These are phyloP conservation scores for Himantopus leucocephalus DNA, from an alignment of 2,113 vertebrate genomes.

Conservation along the genomic window DNA sequence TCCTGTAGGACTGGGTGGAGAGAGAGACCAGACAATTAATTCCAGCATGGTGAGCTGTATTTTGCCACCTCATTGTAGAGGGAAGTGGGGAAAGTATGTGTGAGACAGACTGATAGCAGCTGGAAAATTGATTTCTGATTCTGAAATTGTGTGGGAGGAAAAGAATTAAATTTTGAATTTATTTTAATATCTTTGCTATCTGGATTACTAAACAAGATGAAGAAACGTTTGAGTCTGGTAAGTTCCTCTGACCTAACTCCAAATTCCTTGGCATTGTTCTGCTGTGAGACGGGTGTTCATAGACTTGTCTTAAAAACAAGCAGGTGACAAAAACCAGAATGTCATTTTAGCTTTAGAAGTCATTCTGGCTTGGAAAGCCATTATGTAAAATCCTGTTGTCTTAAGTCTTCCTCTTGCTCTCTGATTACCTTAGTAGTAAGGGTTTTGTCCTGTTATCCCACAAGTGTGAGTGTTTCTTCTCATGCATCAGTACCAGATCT, in stretches of 20 bases:
- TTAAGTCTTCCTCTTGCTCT: not conserved
- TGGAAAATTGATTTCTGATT: not conserved
- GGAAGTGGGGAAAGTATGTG: not conserved
- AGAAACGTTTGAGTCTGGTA: slow-evolving; percentile 97
- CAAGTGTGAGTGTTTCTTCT: not conserved
- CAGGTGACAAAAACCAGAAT: not conserved
- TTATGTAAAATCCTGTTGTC: not conserved
- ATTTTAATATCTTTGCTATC: slow-evolving; percentile 44
- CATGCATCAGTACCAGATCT: not conserved
- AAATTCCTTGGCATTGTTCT: not conserved
- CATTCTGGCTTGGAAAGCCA: not conserved
- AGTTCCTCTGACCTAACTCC: slow-evolving; percentile 56
- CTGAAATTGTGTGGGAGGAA: not conserved
- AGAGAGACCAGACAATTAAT: not conserved
- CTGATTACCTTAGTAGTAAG: not conserved
- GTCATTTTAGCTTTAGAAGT: not conserved
- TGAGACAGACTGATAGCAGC: not conserved
- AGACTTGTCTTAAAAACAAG: not conserved
- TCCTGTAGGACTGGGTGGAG: not conserved
- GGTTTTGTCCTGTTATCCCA: not conserved
- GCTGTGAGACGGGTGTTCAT: not conserved
- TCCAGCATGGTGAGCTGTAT: not conserved
- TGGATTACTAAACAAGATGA: slow-evolving; percentile 80
- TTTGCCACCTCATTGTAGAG: not conserved
- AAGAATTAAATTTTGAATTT: not conserved